Percentiles rank a stretch among this genome's conserved stretches.
These are phyloP conservation scores for Indicator maculatus DNA, from an alignment of 2,113 vertebrate species.

Conservation along the genomic window DNA sequence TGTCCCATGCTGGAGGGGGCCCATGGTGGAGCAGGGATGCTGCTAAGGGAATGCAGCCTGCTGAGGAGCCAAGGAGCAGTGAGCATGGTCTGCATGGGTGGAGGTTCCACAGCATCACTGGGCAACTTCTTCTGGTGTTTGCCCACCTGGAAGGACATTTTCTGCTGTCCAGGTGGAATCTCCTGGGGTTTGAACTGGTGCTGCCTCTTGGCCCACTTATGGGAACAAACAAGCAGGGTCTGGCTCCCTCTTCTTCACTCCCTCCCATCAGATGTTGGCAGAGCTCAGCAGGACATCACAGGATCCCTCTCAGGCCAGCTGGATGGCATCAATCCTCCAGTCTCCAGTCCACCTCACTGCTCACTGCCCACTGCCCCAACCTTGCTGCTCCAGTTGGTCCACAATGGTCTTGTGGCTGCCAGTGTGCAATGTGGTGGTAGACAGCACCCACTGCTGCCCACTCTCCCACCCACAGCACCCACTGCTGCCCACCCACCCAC, in stretches of 20 bases:
- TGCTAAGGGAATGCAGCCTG: neutral
- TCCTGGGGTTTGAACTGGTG: neutral
- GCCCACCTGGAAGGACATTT: neutral
- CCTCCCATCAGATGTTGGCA: neutral
- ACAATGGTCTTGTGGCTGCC: too few relatives aligned
- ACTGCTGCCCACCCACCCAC: too few relatives aligned
- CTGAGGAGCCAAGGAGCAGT: neutral
- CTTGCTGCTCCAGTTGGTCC: neutral
- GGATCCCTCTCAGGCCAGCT: neutral
- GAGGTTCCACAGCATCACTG: neutral
- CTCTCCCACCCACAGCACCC: too few relatives aligned
- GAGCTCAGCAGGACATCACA: neutral
- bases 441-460: too few relatives aligned
- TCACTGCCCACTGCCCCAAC: neutral
- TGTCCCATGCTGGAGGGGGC: neutral
- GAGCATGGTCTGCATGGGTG: neutral
- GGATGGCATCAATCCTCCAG: neutral
- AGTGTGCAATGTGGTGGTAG: neutral
- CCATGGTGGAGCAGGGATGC: neutral
- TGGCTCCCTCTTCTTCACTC: neutral
- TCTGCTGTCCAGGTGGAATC: too few relatives aligned
- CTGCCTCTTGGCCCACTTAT: neutral
- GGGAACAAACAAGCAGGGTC: neutral
- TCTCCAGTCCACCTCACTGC: neutral
- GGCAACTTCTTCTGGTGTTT: neutral